Evolutionary conservation across 2,888 invertebrate genomes (phyloP).

Genomic region (Drosophila sordidapex): DNA sequence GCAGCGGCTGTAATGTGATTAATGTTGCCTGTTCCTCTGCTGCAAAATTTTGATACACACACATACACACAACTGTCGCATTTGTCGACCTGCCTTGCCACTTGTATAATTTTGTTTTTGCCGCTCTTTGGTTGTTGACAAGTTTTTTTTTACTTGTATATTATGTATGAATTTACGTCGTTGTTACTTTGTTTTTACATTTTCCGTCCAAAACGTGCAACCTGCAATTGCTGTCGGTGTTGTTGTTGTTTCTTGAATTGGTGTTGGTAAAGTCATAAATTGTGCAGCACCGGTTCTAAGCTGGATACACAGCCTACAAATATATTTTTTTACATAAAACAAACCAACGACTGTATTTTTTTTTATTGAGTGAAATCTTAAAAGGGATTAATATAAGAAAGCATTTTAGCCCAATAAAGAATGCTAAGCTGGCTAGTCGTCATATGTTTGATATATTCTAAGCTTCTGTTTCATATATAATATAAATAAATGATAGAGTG

Average conservation of each 20-base stretch:
- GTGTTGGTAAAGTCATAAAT: slow-evolving; percentile 50
- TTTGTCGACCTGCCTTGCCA: slow-evolving; percentile 48
- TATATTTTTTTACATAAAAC: background rate
- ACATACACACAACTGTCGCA: slow-evolving; percentile 56
- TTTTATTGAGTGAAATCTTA: background rate
- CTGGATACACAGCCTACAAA: slow-evolving; percentile 32
- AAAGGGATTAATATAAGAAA: background rate
- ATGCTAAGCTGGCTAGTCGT: background rate
- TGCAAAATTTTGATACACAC: slow-evolving; percentile 43
- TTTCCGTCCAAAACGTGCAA: slow-evolving; percentile 69
- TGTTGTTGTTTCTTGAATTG: slow-evolving; percentile 36
- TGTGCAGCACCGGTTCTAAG: slow-evolving; percentile 23
- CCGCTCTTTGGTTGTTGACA: slow-evolving; percentile 37
- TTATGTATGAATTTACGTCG: slow-evolving; percentile 29
- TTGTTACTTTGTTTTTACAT: slow-evolving; percentile 63
- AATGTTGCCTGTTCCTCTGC: slow-evolving; percentile 50
- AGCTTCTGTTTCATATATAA: background rate
- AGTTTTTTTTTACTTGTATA: slow-evolving; percentile 18
- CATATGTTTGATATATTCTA: background rate
- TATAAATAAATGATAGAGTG: background rate
- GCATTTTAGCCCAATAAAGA: background rate
- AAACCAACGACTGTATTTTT: background rate
- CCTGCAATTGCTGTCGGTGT: slow-evolving; percentile 52
- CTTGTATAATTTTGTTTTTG: slow-evolving; percentile 56
- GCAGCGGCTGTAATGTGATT: slow-evolving; percentile 48